phyloP scores from a whole-genome alignment of 2,888 invertebrate species.

The Drosophila cognata region DNA sequence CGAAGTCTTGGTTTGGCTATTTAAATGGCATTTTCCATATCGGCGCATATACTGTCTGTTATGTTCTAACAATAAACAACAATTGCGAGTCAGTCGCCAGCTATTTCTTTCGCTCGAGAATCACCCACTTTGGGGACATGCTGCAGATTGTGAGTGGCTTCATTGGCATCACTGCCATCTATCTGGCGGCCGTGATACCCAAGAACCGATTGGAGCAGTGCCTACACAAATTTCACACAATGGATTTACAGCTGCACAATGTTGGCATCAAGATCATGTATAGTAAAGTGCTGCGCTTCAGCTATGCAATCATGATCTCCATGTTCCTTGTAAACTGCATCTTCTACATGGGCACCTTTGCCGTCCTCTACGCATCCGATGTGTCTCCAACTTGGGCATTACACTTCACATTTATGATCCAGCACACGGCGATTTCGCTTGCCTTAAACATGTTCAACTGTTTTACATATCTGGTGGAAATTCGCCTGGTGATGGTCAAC shows the following conservation, averaged over 20 bases:
- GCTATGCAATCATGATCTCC: constrained; percentile 70
- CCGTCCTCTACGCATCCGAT: constrained; percentile 70
- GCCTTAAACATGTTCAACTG: constrained; percentile 77
- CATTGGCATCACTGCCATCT: constrained; percentile 82
- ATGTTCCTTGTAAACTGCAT: constrained; percentile 69
- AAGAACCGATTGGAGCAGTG: constrained; percentile 79
- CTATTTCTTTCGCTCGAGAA: constrained; percentile 82
- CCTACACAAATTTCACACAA: constrained; percentile 71
- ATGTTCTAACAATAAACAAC: constrained; percentile 77
- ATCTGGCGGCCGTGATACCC: constrained; percentile 78
- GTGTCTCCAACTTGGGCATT: constrained; percentile 73
- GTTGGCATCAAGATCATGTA: constrained; percentile 83
- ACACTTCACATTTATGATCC: constrained; percentile 82
- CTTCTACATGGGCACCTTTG: constrained; percentile 79
- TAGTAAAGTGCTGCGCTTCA: constrained; percentile 79
- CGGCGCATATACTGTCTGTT: constrained; percentile 73
- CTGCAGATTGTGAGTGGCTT: constrained; percentile 83
- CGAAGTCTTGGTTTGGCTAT: constrained; percentile 78
- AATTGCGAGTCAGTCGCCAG: constrained; percentile 83
- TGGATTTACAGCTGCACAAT: constrained; percentile 77
- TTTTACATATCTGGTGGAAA: constrained; percentile 76
- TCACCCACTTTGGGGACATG: constrained; percentile 82
- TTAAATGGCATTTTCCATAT: constrained; percentile 78
- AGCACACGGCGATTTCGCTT: constrained; percentile 81
- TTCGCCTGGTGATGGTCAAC: constrained; percentile 82